Evolutionary conservation across 2,113 vertebrate genomes (phyloP).

Genomic region (Grammatotria lemairii): DNA sequence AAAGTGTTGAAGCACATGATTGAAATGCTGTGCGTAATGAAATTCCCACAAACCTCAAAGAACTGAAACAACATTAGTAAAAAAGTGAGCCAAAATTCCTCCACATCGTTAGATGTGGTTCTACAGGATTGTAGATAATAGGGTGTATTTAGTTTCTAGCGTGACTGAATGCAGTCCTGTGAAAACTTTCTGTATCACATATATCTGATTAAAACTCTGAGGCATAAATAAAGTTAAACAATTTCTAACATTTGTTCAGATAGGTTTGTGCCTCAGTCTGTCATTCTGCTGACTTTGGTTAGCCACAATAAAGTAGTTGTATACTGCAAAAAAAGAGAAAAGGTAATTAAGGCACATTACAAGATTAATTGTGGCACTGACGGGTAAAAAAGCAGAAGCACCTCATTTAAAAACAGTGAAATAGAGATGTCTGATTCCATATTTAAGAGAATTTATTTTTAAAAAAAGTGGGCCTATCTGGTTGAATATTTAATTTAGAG

Average conservation of each 20-base stretch:
- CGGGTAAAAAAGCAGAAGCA: background rate
- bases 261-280: background rate
- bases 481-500: background rate
- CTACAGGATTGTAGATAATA: background rate
- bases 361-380: background rate
- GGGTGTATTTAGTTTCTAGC: background rate
- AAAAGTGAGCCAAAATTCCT: background rate
- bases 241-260: background rate
- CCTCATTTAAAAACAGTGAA: background rate
- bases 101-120: rapidly evolving
- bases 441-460: background rate
- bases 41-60: background rate
- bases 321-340: background rate
- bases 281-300: background rate
- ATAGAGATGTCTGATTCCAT: background rate
- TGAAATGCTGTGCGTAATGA: background rate
- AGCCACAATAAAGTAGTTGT: background rate
- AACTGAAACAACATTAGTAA: background rate
- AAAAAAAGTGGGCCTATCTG: background rate
- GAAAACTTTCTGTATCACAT: background rate
- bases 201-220: background rate
- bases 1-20: background rate
- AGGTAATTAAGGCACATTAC: background rate
- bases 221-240: background rate
- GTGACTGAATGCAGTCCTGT: background rate